phyloP scores from a whole-genome alignment of 2,113 vertebrate genomes.

The Cervus canadensis region DNA sequence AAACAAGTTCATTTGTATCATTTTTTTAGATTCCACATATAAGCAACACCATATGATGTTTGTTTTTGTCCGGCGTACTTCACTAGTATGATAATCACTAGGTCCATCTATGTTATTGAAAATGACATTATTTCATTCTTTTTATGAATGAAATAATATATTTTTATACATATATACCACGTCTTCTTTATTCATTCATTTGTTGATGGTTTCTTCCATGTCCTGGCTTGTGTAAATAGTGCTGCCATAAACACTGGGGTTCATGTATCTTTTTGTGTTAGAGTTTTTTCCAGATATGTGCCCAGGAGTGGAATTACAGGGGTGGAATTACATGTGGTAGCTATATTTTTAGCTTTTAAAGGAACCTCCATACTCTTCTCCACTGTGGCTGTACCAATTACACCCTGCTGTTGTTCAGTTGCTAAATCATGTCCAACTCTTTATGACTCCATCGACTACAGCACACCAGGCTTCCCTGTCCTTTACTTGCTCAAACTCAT shows the following conservation, averaged over 20 bases:
- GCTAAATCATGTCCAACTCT: background rate
- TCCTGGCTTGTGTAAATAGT: background rate
- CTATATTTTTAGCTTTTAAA: background rate
- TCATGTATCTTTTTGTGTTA: background rate
- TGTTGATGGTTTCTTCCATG: background rate
- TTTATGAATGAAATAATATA: background rate
- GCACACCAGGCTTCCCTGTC: background rate
- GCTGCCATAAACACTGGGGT: background rate
- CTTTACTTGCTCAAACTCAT: background rate
- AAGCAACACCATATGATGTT: background rate
- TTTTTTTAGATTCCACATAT: background rate
- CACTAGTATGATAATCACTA: background rate
- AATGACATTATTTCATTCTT: background rate
- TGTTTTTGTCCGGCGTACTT: background rate
- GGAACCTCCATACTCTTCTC: background rate
- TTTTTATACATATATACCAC: background rate
- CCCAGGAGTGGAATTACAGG: background rate
- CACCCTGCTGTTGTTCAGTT: background rate
- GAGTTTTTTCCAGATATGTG: background rate
- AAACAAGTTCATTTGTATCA: background rate
- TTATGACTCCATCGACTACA: background rate
- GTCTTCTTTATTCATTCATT: background rate
- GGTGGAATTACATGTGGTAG: too few species aligned
- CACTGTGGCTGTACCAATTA: background rate
- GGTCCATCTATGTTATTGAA: background rate